These are phyloP conservation scores for Lacanobia oleracea DNA, from an alignment of 2,888 invertebrate genomes.

Conservation along the genomic window DNA sequence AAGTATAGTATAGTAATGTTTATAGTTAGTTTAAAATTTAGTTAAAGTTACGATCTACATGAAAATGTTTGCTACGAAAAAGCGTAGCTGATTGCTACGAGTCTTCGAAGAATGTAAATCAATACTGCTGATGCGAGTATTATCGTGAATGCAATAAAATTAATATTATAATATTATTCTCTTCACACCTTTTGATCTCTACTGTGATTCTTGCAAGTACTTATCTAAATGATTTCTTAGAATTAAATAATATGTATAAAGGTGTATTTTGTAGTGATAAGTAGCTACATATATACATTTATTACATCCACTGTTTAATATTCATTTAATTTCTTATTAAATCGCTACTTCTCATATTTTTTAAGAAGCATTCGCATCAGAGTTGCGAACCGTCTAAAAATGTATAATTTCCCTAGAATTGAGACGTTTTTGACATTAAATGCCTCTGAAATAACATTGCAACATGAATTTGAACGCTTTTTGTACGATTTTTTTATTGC, in stretches of 20 bases:
- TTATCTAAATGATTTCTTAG: constrained; percentile 6
- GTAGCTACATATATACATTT: background rate
- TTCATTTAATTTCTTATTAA: too few relatives aligned
- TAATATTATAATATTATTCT: constrained; percentile 33
- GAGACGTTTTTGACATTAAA: too few relatives aligned
- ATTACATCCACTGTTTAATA: too few relatives aligned
- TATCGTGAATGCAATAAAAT: constrained; percentile 3
- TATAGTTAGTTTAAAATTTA: too few relatives aligned
- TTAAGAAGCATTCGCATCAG: too few relatives aligned
- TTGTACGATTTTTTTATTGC: too few relatives aligned
- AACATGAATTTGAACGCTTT: too few relatives aligned
- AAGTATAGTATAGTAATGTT: too few relatives aligned
- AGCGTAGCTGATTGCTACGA: constrained; percentile 12
- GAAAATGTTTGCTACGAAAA: constrained; percentile 17
- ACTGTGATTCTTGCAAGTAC: background rate
- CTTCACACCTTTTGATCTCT: constrained; percentile 33
- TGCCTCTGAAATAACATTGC: too few relatives aligned
- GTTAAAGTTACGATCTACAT: background rate
- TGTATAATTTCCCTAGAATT: too few relatives aligned
- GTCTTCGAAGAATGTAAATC: background rate
- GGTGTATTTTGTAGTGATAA: constrained; percentile 2
- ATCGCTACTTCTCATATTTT: too few relatives aligned
- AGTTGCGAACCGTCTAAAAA: too few relatives aligned
- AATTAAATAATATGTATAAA: constrained; percentile 18
- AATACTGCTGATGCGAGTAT: constrained; percentile 2